Percentiles rank a stretch among this genome's conserved stretches.
phyloP scores from a whole-genome alignment of 37 sponge, comb jelly and placozoan genomes.

The Chondrilla cf. caribensis region DNA sequence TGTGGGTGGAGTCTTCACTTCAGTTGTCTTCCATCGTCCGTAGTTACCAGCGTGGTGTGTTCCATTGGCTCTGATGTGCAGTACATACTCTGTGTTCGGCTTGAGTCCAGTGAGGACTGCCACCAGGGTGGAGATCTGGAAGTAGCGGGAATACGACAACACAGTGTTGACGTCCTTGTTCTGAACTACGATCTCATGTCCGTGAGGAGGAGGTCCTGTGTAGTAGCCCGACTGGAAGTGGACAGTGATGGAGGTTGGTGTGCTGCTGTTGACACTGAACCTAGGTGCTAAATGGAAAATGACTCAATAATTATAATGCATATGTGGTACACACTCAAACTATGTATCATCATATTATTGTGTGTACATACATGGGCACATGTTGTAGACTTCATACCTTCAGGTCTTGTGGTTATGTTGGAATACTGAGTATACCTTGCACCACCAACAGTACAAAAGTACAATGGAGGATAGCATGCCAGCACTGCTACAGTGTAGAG shows the following conservation, averaged over 20 bases:
- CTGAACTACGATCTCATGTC: neutral
- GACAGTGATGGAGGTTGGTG: neutral
- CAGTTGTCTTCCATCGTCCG: neutral
- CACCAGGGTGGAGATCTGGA: neutral
- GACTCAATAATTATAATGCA: neutral
- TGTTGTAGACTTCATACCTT: neutral
- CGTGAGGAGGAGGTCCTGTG: conserved; percentile 5
- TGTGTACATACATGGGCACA: neutral
- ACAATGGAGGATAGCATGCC: neutral
- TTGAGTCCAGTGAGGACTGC: neutral
- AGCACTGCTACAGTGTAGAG: neutral
- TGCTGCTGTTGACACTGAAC: neutral
- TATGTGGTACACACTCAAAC: too few relatives aligned
- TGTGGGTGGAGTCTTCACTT: neutral
- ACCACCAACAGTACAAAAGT: neutral
- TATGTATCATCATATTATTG: too few relatives aligned
- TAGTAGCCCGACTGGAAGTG: neutral
- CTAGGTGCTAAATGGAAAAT: neutral
- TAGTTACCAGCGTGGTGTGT: neutral
- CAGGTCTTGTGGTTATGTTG: neutral
- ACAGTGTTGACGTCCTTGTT: neutral
- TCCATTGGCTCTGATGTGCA: neutral
- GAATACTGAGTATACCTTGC: neutral
- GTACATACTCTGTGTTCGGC: neutral
- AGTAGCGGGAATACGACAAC: neutral